Conservation (phyloP, 2,888 invertebrate genomes). For the Meghimatium bilineatum region DNA sequence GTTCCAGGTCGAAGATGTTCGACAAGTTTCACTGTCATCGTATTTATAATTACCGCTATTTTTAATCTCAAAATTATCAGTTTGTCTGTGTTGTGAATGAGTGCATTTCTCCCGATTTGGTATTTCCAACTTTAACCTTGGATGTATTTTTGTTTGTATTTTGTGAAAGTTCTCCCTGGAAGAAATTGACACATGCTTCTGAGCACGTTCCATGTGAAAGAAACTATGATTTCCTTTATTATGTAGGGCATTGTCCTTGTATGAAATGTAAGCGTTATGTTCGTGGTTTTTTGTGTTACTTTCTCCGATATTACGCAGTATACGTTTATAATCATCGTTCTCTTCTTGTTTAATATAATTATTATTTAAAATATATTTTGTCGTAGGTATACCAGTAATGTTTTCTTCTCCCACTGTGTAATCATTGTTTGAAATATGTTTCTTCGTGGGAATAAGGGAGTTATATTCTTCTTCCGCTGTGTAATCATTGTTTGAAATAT, state of each 20-base stretch:
- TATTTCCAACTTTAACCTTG: neutral
- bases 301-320: too few species aligned
- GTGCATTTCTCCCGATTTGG: neutral
- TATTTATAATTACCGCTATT: neutral
- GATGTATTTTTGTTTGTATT: neutral
- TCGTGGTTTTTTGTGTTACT: neutral
- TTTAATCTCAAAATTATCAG: neutral
- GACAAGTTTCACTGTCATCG: slow-evolving; percentile 23
- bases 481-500: neutral
- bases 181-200: neutral
- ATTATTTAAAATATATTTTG: too few species aligned
- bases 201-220: neutral
- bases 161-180: neutral
- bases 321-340: neutral
- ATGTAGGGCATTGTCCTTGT: neutral
- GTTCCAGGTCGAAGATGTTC: slow-evolving; percentile 3
- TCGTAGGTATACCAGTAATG: too few species aligned
- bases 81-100: neutral
- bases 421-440: neutral
- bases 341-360: too few species aligned
- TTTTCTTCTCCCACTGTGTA: neutral
- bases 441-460: too few species aligned
- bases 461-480: neutral
- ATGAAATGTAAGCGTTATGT: neutral
- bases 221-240: neutral